phyloP scores from a whole-genome alignment of 2,888 invertebrate species.

The Fabriciana adippe region DNA sequence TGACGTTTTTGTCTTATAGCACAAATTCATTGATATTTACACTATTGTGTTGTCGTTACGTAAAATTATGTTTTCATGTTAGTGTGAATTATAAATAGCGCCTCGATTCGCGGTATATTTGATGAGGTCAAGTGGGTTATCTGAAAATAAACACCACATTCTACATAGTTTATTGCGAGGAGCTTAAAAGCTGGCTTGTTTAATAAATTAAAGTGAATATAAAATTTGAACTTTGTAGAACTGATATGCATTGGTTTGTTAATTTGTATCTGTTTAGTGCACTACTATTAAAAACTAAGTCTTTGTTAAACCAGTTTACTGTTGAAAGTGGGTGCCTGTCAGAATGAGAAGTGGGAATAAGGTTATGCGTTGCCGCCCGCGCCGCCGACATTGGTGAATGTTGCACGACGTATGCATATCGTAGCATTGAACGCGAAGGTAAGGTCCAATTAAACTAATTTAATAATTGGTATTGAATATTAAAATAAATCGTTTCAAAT shows the following conservation, averaged over 20 bases:
- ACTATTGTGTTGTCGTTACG: slow-evolving; percentile 41
- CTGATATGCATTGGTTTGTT: slow-evolving; percentile 14
- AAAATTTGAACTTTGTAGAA: slow-evolving; percentile 11
- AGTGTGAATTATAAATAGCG: slow-evolving; percentile 26
- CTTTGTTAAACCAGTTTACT: slow-evolving; percentile 69
- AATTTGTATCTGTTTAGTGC: slow-evolving; percentile 17
- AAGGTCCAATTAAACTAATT: slow-evolving; percentile 66
- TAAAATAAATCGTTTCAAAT: slow-evolving; percentile 5
- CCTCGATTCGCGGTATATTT: slow-evolving; percentile 12
- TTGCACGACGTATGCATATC: slow-evolving; percentile 48
- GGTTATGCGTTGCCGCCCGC: slow-evolving; percentile 45
- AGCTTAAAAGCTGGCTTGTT: slow-evolving; percentile 23
- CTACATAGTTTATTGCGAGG: slow-evolving; percentile 8
- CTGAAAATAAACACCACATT: slow-evolving; percentile 12
- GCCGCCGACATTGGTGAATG: slow-evolving; percentile 53
- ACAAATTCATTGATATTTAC: slow-evolving; percentile 70
- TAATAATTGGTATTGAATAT: slow-evolving; percentile 46
- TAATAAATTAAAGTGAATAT: slow-evolving; percentile 17
- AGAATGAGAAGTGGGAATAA: slow-evolving; percentile 52
- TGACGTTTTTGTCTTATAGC: slow-evolving; percentile 63
- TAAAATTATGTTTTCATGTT: slow-evolving; percentile 29
- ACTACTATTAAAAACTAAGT: slow-evolving; percentile 51
- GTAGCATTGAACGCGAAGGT: slow-evolving; percentile 74
- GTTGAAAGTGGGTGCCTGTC: slow-evolving; percentile 75
- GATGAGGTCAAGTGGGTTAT: slow-evolving; percentile 22